These are phyloP conservation scores for Nycticryphes semicollaris DNA, from an alignment of 2,113 vertebrate species.

Conservation along the genomic window DNA sequence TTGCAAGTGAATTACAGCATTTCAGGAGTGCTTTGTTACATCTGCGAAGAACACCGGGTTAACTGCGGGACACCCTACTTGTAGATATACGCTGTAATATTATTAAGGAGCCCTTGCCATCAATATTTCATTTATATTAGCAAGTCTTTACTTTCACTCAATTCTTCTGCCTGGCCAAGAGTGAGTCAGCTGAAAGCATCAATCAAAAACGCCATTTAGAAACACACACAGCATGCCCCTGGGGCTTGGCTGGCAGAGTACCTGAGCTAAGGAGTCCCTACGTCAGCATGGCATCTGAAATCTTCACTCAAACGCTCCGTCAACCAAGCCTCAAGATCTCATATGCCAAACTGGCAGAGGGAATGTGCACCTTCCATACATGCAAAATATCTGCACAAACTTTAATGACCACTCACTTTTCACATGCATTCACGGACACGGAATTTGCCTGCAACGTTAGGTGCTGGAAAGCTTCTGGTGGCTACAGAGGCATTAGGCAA, in stretches of 20 bases:
- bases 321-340: constrained; percentile 13
- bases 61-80: not conserved
- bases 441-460: not conserved
- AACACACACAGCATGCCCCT: not conserved
- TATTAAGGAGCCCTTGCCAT: not conserved
- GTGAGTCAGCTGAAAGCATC: constrained; percentile 40
- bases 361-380: not conserved
- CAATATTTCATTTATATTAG: constrained; percentile 34
- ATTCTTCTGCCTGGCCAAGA: constrained; percentile 9
- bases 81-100: not conserved
- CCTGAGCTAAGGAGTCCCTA: not conserved
- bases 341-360: not conserved
- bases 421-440: not conserved
- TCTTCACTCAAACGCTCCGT: not conserved
- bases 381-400: not conserved
- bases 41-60: not conserved
- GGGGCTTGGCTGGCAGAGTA: not conserved
- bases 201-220: constrained; percentile 44
- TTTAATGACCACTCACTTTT: not conserved
- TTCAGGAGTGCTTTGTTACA: not conserved
- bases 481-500: not conserved
- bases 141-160: not conserved
- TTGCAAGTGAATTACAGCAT: not conserved
- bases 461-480: not conserved
- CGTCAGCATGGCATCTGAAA: not conserved